Base-by-base conservation (phyloP, 92 coral and sea anemone species). In the Siderastrea siderea region DNA sequence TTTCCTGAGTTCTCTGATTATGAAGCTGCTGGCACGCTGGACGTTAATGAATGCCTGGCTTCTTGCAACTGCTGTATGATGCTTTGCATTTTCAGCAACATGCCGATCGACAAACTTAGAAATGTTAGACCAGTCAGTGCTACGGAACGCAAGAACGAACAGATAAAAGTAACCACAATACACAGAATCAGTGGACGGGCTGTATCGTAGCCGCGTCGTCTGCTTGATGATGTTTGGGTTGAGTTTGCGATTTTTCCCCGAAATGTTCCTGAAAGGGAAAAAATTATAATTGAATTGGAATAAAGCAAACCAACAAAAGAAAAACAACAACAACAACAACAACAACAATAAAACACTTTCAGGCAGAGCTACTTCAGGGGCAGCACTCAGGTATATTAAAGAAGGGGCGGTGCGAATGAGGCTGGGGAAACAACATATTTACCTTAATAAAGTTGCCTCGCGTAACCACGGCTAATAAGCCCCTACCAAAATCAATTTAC, bases 101-200 rank as follows among this genome's bases (percentile, higher is more conserved):
- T 78, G 83, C 61, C 61, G 59, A 48, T 78, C 71, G 16, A 78
- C 71, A 63, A 78, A 17, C 71, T 78, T 78, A 0, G 60, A 16
- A 3, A 78, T 78, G 7, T 78, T 78, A n/a, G 83, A 78, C 71
- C 71, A 78, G 47, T 78, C 82, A 57, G 82, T 9, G 45, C 57
- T 78, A 78, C 71, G 82, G 82, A 78, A 78, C 58, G 82, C 82
- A 71, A 61, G 82, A 61, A 71, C 71, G 82, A 78, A 78, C 82
- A 62, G 45, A 78, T 78, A 78, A 71, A 71, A 78, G 71, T 78
- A 78, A 78, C 82, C 82, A 76, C 82, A 78, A 78, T 78, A 62
- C 47, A 63, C 82, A 14, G 82, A 61, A 78, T 78, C 82, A 61
- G 82, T 38, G 47, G 82, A 78, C 7, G 82, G 82, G 59, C 82